Percentiles rank a stretch among this genome's conserved stretches.
Conservation (phyloP, 1,140 invertebrate genomes). For the Trichonephila clavipes region DNA sequence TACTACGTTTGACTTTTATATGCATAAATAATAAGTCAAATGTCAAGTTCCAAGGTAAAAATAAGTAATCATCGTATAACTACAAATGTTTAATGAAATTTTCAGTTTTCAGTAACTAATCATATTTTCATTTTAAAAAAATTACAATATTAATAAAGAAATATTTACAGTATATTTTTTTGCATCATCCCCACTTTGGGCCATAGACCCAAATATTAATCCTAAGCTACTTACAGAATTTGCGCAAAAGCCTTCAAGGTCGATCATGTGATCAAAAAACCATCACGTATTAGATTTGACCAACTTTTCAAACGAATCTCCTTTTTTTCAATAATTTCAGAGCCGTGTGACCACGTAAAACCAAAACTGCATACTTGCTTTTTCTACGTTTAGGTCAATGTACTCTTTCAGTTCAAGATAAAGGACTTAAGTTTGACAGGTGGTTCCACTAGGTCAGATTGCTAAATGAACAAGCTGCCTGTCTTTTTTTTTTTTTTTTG, state of each 20-base stretch:
- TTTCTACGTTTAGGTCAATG: constrained; percentile 28
- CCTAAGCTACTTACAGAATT: neutral
- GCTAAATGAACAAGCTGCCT: neutral
- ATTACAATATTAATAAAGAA: too few relatives aligned
- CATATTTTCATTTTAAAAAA: too few relatives aligned
- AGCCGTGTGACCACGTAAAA: neutral
- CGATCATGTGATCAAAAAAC: neutral
- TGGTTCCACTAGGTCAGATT: neutral
- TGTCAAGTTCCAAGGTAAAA: too few relatives aligned
- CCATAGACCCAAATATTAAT: too few relatives aligned
- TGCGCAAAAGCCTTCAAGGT: neutral
- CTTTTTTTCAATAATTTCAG: neutral
- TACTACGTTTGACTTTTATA: too few relatives aligned
- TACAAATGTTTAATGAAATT: too few relatives aligned
- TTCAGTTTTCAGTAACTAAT: too few relatives aligned
- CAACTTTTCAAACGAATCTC: neutral
- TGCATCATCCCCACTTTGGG: too few relatives aligned
- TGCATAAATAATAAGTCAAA: too few relatives aligned
- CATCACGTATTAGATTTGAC: neutral
- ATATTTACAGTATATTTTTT: too few relatives aligned
- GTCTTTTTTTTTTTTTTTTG: neutral
- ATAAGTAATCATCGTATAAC: too few relatives aligned
- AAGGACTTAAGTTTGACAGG: constrained; percentile 43
- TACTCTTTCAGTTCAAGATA: constrained; percentile 41
- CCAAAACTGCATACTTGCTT: neutral